Percentiles rank a stretch among this genome's conserved stretches.
These are phyloP conservation scores for Saccopteryx bilineata DNA, from an alignment of 2,113 vertebrate species.

Conservation along the genomic window DNA sequence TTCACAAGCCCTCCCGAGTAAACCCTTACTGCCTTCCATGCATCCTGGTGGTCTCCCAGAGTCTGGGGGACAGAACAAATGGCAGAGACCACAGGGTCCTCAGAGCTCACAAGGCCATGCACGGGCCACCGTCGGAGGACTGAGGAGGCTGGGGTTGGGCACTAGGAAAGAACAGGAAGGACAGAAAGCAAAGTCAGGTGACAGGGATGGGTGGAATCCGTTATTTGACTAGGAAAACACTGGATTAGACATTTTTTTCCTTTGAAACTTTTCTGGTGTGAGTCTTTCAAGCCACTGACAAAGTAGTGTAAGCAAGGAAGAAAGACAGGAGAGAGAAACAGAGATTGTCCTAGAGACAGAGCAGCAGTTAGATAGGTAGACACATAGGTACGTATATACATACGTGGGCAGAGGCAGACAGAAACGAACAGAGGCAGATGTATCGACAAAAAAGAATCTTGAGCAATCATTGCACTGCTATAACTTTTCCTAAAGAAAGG, in stretches of 20 bases:
- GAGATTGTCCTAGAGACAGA: neutral
- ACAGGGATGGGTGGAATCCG: neutral
- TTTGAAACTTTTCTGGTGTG: neutral
- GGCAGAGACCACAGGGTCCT: neutral
- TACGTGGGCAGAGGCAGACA: neutral
- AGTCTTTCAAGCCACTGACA: conserved; percentile 23
- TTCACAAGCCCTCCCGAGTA: neutral
- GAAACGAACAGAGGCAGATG: neutral
- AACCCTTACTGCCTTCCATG: neutral
- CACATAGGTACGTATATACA: neutral
- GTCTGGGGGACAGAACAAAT: neutral
- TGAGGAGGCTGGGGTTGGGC: accelerated
- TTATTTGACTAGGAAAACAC: neutral
- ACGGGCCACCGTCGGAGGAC: neutral
- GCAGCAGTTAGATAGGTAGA: neutral
- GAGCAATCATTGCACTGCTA: neutral
- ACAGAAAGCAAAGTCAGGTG: neutral
- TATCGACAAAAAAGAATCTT: neutral
- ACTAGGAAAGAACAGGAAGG: neutral
- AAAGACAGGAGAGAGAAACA: neutral
- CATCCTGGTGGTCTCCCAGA: neutral
- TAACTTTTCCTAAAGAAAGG: neutral
- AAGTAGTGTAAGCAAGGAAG: neutral
- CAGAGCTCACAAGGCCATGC: neutral
- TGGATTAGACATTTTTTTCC: neutral